A percentile compares a stretch with the other conserved stretches of the same genome.
These are phyloP conservation scores for Podargus strigoides DNA, from an alignment of 2,797 vertebrate species.

Conservation along the genomic window DNA sequence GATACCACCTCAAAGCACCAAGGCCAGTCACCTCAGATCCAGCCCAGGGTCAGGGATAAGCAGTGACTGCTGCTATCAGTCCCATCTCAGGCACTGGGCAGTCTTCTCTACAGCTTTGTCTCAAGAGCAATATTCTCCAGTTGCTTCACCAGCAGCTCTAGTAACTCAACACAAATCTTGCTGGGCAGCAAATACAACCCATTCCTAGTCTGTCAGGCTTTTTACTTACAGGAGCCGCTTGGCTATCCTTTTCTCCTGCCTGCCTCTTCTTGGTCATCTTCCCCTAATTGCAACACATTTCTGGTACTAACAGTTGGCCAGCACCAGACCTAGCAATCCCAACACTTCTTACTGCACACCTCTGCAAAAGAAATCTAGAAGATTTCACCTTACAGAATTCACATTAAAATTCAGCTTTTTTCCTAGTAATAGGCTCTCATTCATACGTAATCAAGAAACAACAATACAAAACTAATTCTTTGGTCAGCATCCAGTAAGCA, in stretches of 20 bases:
- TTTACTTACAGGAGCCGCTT: not conserved
- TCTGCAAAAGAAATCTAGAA: not conserved
- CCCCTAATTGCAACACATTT: not conserved
- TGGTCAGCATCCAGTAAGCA: not conserved
- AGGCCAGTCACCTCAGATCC: not conserved
- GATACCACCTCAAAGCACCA: not conserved
- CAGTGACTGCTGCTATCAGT: fast-evolving
- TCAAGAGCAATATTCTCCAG: not conserved
- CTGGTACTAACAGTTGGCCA: not conserved
- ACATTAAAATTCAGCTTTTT: not conserved
- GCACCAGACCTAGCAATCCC: not conserved
- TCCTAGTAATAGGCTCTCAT: not conserved
- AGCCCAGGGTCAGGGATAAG: not conserved
- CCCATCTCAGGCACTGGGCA: not conserved
- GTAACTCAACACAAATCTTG: not conserved
- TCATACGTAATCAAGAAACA: not conserved
- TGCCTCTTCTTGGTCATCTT: not conserved
- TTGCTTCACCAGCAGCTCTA: not conserved
- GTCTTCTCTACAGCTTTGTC: fast-evolving
- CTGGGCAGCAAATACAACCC: not conserved
- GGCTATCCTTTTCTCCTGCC: not conserved
- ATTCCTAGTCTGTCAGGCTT: not conserved
- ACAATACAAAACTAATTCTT: not conserved
- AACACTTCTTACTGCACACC: too few species aligned
- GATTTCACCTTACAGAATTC: not conserved